Base-by-base conservation (phyloP, 37 sponge, comb jelly and placozoan species). In the Spongia lamella region DNA sequence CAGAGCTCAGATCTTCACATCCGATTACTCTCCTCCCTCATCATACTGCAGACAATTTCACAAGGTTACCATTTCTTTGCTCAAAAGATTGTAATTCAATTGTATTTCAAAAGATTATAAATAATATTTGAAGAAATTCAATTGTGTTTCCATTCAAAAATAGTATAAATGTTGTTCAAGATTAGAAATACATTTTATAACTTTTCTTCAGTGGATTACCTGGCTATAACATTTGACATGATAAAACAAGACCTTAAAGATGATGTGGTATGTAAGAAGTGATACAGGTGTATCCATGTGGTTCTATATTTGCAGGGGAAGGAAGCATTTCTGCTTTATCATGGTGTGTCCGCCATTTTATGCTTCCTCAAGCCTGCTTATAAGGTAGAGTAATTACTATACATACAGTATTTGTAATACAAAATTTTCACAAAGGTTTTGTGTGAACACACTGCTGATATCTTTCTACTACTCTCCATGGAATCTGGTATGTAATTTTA, bases 141-240 rank as follows among this genome's bases (percentile, higher is more conserved):
- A n/a, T n/a, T n/a, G n/a, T n/a, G n/a, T n/a, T n/a, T n/a, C n/a
- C n/a, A n/a, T n/a, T n/a, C n/a, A n/a, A n/a, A n/a, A n/a, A n/a
- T n/a, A n/a, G n/a, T n/a, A n/a, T n/a, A n/a, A n/a, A n/a, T n/a
- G n/a, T n/a, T n/a, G n/a, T n/a, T n/a, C n/a, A n/a, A n/a, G n/a
- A n/a, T n/a, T n/a, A n/a, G n/a, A n/a, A n/a, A n/a, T n/a, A n/a
- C n/a, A n/a, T n/a, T n/a, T n/a, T n/a, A n/a, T n/a, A n/a, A n/a
- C n/a, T n/a, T 31, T 6, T 9, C 22, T 68, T 26, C 51, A 63
- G 77, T 76, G 31, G 77, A 76, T 33, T 76, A 53, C 47, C 52
- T 83, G 49, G 83, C 83, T 5, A 40, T 56, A 11, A 76, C 75
- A 59, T 68, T 83, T 66, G 83, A 83, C 33, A 31, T 39, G 19